Evolutionary conservation across 2,113 vertebrate species (phyloP), one percentile per base, ranked within the genome.

Genomic region (Aspidoscelis tigris): DNA sequence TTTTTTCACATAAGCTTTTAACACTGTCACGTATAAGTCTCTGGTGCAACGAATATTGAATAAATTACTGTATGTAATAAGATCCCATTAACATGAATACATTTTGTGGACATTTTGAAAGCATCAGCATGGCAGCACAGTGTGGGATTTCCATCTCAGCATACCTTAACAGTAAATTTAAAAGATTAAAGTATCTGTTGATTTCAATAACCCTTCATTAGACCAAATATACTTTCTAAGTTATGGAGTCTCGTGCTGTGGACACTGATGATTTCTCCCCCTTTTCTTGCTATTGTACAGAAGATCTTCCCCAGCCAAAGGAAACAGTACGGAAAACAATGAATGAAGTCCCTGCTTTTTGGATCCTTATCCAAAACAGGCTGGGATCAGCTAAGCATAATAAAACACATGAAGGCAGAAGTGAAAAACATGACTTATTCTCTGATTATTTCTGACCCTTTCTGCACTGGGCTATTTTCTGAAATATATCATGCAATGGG

Each of bases 21-120:
- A 21, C 76, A 78, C 0, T 20, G 71, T 80, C 78, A 77, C 33
- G 47, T 73, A 87, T 87, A 26, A 0, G 9, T 85, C 91, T 88
- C 88, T 69, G 84, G 88, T 89, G 87, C 81, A 91, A 93, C 10
- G 65, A 88, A 80, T 64, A 44, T 81, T 75, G 82, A 87, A 91
- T 88, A 85, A 89, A 91, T 93, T 88, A 88, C 85, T 0, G n/a
- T 5, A 16, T 43, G 21, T 61, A 66, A 87, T 83, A 91, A 71
- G 24, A 78, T 72, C 2, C 14, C 81, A 80, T 93, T 91, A 86
- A 86, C 81, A 87, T 78, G 85, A 75, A 92, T 92, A 80, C 72
- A 81, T 78, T 0, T 68, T 84, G 85, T 83, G 43, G 61, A 71
- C 6, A 53, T 87, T 84, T 87, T 75, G 82, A 69, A 69, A 91